phyloP scores from a whole-genome alignment of 1,140 invertebrate genomes.

The Pseudomyrmex sp. region DNA sequence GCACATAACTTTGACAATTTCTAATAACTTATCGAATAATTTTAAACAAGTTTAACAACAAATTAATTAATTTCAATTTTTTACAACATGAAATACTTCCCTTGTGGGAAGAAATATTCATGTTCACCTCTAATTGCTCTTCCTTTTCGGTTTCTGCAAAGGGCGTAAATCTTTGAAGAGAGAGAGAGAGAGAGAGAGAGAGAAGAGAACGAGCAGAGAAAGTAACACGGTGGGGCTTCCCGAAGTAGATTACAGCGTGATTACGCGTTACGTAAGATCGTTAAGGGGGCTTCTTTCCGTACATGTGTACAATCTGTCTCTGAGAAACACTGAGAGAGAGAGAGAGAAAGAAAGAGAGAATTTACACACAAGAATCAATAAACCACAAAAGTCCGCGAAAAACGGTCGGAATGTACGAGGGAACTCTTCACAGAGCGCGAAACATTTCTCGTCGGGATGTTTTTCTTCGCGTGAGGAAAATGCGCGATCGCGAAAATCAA shows the following conservation, averaged over 20 bases:
- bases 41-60: too few species aligned
- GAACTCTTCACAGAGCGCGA: neutral
- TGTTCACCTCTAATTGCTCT: neutral
- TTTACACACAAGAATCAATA: slow-evolving; percentile 16
- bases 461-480: neutral
- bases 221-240: slow-evolving; percentile 76
- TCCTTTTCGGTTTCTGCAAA: slow-evolving; percentile 8
- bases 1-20: too few species aligned
- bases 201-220: slow-evolving; percentile 63
- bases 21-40: too few species aligned
- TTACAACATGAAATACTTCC: too few species aligned
- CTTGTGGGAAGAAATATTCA: too few species aligned
- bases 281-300: slow-evolving; percentile 76
- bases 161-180: slow-evolving; percentile 73
- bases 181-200: slow-evolving; percentile 67
- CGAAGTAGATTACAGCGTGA: slow-evolving; percentile 77
- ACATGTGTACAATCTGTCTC: neutral
- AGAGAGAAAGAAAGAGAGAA: neutral
- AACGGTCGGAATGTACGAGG: slow-evolving; percentile 6
- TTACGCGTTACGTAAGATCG: slow-evolving; percentile 77
- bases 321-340: slow-evolving; percentile 22
- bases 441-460: neutral
- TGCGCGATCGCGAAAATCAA: slow-evolving; percentile 21
- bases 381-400: neutral
- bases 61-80: too few species aligned